These are phyloP conservation scores for Dipodomys merriami DNA, from an alignment of 2,113 vertebrate species.

Conservation along the genomic window DNA sequence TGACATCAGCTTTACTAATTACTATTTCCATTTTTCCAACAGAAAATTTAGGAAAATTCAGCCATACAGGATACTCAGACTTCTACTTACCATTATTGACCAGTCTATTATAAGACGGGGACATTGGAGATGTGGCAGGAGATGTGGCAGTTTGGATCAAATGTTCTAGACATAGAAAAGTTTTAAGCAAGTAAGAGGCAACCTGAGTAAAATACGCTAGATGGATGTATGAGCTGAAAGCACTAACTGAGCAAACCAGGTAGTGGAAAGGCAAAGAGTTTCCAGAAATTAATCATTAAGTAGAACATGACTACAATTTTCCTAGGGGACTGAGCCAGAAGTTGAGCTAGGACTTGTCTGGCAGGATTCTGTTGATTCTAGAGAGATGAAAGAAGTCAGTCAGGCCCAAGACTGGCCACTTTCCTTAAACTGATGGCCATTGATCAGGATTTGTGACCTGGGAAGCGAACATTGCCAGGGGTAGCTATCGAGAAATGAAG, in stretches of 20 bases:
- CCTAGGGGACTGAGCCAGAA: not conserved
- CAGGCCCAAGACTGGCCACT: not conserved
- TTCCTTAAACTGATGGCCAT: not conserved
- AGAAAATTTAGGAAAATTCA: slow-evolving; percentile 36
- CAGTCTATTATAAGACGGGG: not conserved
- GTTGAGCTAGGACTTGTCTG: slow-evolving; percentile 6
- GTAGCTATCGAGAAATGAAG: not conserved
- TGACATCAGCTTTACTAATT: not conserved
- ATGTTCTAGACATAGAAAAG: not conserved
- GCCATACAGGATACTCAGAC: not conserved
- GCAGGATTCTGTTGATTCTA: not conserved
- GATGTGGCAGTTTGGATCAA: not conserved
- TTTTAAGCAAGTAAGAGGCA: not conserved
- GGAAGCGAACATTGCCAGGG: not conserved
- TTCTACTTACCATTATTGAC: not conserved
- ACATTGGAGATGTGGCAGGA: not conserved
- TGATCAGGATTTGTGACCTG: not conserved
- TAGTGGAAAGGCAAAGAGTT: not conserved
- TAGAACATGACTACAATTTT: not conserved
- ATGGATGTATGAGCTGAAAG: not conserved
- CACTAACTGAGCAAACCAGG: not conserved
- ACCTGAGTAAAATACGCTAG: not conserved
- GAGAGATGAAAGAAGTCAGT: not conserved
- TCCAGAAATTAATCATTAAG: not conserved
- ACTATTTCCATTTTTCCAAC: not conserved